Evolutionary conservation across 2,888 invertebrate genomes (phyloP), one percentile per base, ranked within the genome.

Genomic region (Scrobipalpa atriplicella): DNA sequence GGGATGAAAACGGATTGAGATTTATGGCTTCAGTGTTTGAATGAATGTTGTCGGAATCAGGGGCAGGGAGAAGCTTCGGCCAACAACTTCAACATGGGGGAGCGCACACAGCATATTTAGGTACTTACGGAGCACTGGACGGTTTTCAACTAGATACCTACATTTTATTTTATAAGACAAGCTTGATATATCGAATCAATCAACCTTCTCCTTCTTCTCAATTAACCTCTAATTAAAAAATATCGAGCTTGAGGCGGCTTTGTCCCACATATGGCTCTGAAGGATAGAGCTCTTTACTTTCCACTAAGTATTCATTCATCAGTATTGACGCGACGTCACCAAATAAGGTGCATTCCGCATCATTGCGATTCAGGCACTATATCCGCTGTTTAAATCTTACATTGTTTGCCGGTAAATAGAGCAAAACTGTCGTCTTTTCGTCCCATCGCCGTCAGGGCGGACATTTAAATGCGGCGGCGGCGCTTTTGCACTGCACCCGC

Each of bases 401-500:
- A 62, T 62, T 62, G 62, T 65, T 21, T 8, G 52, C 78, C 83
- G 80, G 80, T 85, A 90, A 90, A 90, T 86, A 89, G 87, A 89
- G 80, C 85, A 90, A 90, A 89, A 87, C 78, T 80, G 79, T 61
- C 54, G 21, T 54, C 29, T 21, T 80, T 19, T 62, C 62, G 62
- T 62, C 47, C 58, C 38, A 78, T 78, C 75, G 71, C 72, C 77
- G 78, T 76, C 75, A 73, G 70, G 71, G 76, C 75, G 77, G 89
- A 90, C 90, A 89, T 89, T 87, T 87, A 88, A 90, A 90, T 89
- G 58, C 82, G 86, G 80, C 76, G 88, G 88, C 90, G 90, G 89
- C 82, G 81, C 89, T 85, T 90, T 91, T 87, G 84, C 9, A 13
- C 9, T 47, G 47, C 81, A 74, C 71, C 79, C 79, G 82, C 83